Base-by-base conservation (phyloP, 1,140 invertebrate species). In the Drosophila sp. region DNA sequence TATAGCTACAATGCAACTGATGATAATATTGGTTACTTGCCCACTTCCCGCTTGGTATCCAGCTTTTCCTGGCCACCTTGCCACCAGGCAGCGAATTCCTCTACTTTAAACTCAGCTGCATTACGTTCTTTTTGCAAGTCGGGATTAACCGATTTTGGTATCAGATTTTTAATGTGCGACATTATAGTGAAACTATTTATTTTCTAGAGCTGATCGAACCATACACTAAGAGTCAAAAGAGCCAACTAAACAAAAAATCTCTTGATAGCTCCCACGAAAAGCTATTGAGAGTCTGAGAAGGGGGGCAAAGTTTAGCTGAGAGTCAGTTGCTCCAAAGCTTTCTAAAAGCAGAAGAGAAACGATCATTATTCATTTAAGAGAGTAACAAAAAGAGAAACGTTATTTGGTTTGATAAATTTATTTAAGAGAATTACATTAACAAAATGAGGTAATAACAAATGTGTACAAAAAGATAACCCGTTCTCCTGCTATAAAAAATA, bases 1-100 rank as follows among this genome's bases (percentile, higher is more conserved):
- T 35, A 17, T 25, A 41, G 23, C 7, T 38, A 40, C n/a, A 35
- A 4, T 40, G 17, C 17, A 58, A 27, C 27, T 47, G 32, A 40
- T 54, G 25, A 27, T 23, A 7, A 44, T 29, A 23, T 54, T 8
- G 17, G 17, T 17, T 17, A 71, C 65, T 74, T 66, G 80, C 91
- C 91, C 0, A 92, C 75, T 67, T 79, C 70, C 1, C 80, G 67
- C 29, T 91, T 94, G 80, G 94, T 94, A 47, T 93, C 91, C 0
- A 97, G 96, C 92, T 96, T 96, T 29, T 96, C 93, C 58, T 92
- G 87, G 35, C 95, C 94, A 30, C 97, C 97, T 92, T 97, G 96
- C 38, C 97, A 93, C 61, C 97, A 93, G 91, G 96, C 92, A 0
- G 96, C 97, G 66, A 98, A 92, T 92, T 98, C 96, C 65, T 92